Evolutionary conservation across 2,888 invertebrate genomes (phyloP).

Genomic region (Macaria liturata): DNA sequence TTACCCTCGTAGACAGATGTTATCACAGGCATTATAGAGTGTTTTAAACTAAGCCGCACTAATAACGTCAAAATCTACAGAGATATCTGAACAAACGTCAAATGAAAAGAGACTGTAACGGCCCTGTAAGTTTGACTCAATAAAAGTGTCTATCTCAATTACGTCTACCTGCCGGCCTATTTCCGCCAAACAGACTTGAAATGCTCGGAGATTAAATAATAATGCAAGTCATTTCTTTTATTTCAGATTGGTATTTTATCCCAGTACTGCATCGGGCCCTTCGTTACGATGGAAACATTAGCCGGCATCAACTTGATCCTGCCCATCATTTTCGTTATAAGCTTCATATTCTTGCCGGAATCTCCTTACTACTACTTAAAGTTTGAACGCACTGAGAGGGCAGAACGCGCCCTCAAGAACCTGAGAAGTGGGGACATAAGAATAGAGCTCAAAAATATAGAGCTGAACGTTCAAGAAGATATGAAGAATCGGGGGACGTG

Average conservation of each 20-base stretch:
- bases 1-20: constrained; percentile 12
- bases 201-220: too few species aligned
- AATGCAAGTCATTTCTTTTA: constrained; percentile 30
- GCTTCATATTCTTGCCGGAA: constrained; percentile 87
- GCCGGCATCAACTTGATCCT: constrained; percentile 82
- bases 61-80: constrained; percentile 6
- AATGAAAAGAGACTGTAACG: background rate
- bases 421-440: constrained; percentile 83
- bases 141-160: constrained; percentile 1
- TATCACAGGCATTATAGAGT: constrained; percentile 11
- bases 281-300: constrained; percentile 78
- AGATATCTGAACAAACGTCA: constrained; percentile 2
- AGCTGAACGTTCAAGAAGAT: constrained; percentile 79
- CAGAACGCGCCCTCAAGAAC: constrained; percentile 81
- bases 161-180: background rate
- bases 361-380: constrained; percentile 84
- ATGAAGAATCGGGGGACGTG: constrained; percentile 78
- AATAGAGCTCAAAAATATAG: constrained; percentile 80
- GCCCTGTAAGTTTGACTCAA: constrained; percentile 1
- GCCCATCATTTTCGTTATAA: constrained; percentile 80
- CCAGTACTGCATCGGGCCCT: constrained; percentile 84
- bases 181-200: too few species aligned
- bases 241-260: constrained; percentile 84
- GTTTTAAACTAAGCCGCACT: constrained; percentile 5
- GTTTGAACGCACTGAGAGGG: constrained; percentile 79